Conservation (phyloP, 1,140 invertebrate species). For the Lineus longissimus region DNA sequence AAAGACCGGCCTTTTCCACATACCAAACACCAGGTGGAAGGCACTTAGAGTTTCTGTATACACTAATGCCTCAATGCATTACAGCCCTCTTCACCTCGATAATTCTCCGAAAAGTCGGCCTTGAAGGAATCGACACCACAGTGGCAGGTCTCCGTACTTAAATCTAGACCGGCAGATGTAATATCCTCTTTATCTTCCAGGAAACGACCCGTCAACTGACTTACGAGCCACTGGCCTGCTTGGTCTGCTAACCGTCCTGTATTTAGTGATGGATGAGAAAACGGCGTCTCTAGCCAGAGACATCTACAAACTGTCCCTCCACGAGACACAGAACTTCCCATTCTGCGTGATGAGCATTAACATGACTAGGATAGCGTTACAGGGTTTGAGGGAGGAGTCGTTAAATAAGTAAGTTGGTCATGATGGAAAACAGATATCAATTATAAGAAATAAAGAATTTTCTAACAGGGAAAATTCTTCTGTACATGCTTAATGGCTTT, state of each 20-base stretch:
- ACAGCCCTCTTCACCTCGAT: too few relatives aligned
- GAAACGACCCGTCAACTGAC: slow-evolving; percentile 61
- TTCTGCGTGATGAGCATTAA: slow-evolving; percentile 61
- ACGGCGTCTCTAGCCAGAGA: slow-evolving; percentile 51
- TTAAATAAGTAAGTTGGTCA: slow-evolving; percentile 55
- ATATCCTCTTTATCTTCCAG: slow-evolving; percentile 33
- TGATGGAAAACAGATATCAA: not conserved
- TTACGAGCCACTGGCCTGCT: slow-evolving; percentile 58
- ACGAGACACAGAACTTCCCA: slow-evolving; percentile 59
- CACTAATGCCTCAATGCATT: too few relatives aligned
- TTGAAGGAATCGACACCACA: too few relatives aligned
- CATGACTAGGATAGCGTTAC: slow-evolving; percentile 58
- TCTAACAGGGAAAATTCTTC: too few relatives aligned
- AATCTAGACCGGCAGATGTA: too few relatives aligned
- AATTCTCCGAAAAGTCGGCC: too few relatives aligned
- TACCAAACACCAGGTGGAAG: too few relatives aligned
- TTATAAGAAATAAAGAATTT: too few relatives aligned
- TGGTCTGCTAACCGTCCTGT: slow-evolving; percentile 58
- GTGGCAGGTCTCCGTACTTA: too few relatives aligned
- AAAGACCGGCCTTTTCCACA: too few relatives aligned
- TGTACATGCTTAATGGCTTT: too few relatives aligned
- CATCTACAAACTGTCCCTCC: slow-evolving; percentile 57
- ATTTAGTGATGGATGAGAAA: slow-evolving; percentile 51
- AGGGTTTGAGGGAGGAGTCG: slow-evolving; percentile 56
- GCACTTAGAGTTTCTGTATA: too few relatives aligned